A percentile compares a stretch with the other conserved stretches of the same genome.
These are phyloP conservation scores for Heliconius cydno DNA, from an alignment of 2,888 invertebrate genomes.

Conservation along the genomic window DNA sequence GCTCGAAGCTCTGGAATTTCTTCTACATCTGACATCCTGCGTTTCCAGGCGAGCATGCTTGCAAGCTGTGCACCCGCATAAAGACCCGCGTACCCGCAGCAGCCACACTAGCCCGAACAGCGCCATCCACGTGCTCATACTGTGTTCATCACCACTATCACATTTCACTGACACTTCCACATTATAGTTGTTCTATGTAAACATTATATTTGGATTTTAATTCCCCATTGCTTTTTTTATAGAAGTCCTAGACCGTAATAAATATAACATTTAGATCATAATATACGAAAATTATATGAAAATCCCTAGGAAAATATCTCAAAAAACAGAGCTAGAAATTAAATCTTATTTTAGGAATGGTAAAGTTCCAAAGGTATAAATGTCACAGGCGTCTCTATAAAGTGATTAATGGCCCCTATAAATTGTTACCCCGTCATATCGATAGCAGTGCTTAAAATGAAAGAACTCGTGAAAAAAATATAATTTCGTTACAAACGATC, in stretches of 20 bases:
- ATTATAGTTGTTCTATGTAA: conserved; percentile 15
- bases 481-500: conserved; percentile 70
- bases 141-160: conserved; percentile 71
- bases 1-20: conserved; percentile 47
- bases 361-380: conserved; percentile 40
- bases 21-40: conserved; percentile 54
- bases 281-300: not conserved
- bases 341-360: conserved; percentile 15
- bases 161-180: conserved; percentile 48
- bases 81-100: conserved; percentile 90
- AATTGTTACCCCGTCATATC: conserved; percentile 73
- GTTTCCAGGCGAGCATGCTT: conserved; percentile 78
- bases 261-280: not conserved
- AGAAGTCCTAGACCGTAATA: not conserved
- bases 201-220: not conserved
- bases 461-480: conserved; percentile 70
- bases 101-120: conserved; percentile 94
- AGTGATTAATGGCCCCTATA: conserved; percentile 74
- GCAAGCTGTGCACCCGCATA: conserved; percentile 89
- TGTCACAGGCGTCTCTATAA: conserved; percentile 62
- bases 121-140: conserved; percentile 88
- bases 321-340: conserved; percentile 9
- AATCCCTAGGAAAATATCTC: not conserved
- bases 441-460: conserved; percentile 66
- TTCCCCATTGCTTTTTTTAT: not conserved